Base-by-base conservation (phyloP, 2,888 invertebrate genomes). In the Meliscaeva auricollis region DNA sequence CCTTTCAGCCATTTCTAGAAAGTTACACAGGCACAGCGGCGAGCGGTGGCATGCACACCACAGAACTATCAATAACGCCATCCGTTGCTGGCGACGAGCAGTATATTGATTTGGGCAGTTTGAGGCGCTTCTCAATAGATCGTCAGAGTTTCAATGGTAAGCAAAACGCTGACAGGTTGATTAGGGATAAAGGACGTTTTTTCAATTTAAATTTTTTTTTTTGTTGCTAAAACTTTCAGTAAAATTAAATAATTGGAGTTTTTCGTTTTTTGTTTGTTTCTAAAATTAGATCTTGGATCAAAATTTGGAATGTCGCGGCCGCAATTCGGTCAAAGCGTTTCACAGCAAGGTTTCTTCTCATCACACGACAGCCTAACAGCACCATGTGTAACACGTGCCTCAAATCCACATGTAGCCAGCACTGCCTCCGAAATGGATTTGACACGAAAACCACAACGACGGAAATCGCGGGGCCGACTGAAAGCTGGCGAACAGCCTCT, bases 401-500 rank as follows among this genome's bases (percentile, higher is more conserved):
- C 91, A 88, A 93, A 89, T 92, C 90, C 92, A 87, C 93, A 88
- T 91, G 94, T 94, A 88, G 93, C 94, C 89, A 93, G 94, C 88
- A 93, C 94, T 87, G 94, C 94, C 89, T 96, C 95, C 91, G 96
- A 96, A 92, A 93, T 96, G 92, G 96, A 96, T 92, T 93, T 96
- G 89, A 95, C 95, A 88, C 93, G 93, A 90, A 95, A 94, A 91
- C 85, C 85, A 85, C 93, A 94, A 89, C 93, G 93, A 89, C 93
- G 94, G 89, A 94, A 94, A 92, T 94, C 94, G 92, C 90, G 94
- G 92, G 89, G 93, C 93, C 93, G 96, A 90, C 94, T 95, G 91
- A 95, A 95, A 90, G 94, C 95, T 89, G 95, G 96, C 87, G 96
- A 96, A 91, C 96, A 96, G 88, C 96, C 96, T 72, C 93, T 96